Conservation (phyloP, 2,888 invertebrate genomes). For the Cabera pusaria region DNA sequence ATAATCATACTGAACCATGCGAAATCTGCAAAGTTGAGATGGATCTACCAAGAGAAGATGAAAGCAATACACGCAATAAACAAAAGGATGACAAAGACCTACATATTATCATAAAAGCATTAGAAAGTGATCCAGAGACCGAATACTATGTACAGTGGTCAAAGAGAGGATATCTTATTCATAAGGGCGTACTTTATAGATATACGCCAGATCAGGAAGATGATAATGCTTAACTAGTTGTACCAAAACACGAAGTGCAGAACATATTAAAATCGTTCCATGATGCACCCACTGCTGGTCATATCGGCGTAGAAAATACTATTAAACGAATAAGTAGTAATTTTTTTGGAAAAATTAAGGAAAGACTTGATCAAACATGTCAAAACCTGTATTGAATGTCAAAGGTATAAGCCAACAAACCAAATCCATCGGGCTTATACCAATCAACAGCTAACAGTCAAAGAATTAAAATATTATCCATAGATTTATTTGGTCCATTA, state of each 20-base stretch:
- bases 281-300: neutral
- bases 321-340: neutral
- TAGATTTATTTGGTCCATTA: constrained; percentile 6
- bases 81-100: neutral
- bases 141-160: neutral
- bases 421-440: constrained; percentile 2
- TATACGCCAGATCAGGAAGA: constrained; percentile 1
- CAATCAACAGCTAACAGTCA: constrained; percentile 1
- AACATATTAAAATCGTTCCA: neutral
- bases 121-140: neutral
- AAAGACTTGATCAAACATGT: neutral
- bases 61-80: neutral
- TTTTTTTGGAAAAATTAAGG: neutral
- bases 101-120: neutral
- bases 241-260: neutral
- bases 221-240: constrained; percentile 1
- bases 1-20: neutral
- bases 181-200: constrained; percentile 3
- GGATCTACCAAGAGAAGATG: neutral
- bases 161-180: neutral
- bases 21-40: neutral
- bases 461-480: constrained; percentile 1
- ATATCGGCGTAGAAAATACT: constrained; percentile 1
- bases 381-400: constrained; percentile 4
- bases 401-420: constrained; percentile 4